A percentile compares a stretch with the other conserved stretches of the same genome.
Evolutionary conservation across 2,797 vertebrate species (phyloP).

Genomic region (Hoplostethus mediterraneus): DNA sequence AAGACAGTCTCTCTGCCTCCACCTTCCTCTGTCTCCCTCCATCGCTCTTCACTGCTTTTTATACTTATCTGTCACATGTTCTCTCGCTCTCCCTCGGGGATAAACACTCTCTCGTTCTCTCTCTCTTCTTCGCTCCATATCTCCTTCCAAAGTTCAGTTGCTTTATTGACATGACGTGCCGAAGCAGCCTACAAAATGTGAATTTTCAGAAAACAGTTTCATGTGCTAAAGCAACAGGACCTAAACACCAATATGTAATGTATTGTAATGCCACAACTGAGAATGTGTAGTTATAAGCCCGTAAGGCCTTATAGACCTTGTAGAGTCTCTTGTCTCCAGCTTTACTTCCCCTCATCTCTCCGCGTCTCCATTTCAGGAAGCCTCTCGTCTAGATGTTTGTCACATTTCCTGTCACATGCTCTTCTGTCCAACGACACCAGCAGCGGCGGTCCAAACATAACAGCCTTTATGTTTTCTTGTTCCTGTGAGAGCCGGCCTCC

Average conservation of each 20-base stretch:
- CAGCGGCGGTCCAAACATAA: background rate
- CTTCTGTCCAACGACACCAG: background rate
- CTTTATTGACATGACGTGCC: too few species aligned
- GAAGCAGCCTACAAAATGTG: too few species aligned
- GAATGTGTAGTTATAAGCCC: too few species aligned
- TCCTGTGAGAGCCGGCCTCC: too few species aligned
- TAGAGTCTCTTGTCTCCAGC: background rate
- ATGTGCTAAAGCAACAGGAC: too few species aligned
- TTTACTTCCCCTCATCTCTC: background rate
- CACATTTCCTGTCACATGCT: conserved; percentile 54
- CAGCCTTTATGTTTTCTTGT: too few species aligned
- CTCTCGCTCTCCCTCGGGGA: background rate
- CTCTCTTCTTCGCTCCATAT: too few species aligned
- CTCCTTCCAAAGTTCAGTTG: background rate
- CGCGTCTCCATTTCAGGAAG: conserved; percentile 48
- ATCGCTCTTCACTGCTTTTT: background rate
- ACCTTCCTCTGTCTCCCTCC: background rate
- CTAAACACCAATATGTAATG: too few species aligned
- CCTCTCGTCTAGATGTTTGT: conserved; percentile 35
- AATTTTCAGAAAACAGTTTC: too few species aligned
- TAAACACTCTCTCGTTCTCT: background rate
- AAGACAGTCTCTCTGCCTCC: too few species aligned
- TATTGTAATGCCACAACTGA: too few species aligned
- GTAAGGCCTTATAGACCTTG: too few species aligned
- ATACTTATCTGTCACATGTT: background rate